phyloP scores from a whole-genome alignment of 2,797 vertebrate species.

The Rallus crepitans region DNA sequence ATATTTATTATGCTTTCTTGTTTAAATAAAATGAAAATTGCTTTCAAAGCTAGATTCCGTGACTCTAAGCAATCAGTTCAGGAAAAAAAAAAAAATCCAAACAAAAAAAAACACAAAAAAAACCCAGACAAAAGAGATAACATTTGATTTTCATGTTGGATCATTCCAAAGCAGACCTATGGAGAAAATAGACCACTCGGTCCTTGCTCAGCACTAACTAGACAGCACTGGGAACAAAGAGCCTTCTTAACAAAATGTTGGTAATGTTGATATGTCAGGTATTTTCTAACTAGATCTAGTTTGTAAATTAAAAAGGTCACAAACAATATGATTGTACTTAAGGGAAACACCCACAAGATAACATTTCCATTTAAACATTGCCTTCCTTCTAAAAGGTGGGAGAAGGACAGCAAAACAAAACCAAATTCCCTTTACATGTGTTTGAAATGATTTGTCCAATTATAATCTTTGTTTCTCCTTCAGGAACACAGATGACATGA shows the following conservation, averaged over 20 bases:
- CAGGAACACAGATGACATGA: not conserved
- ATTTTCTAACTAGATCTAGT: not conserved
- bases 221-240: not conserved
- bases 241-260: not conserved
- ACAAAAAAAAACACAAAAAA: too few species aligned
- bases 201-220: not conserved
- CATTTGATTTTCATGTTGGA: not conserved
- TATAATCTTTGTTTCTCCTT: not conserved
- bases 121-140: fast-evolving
- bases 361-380: not conserved
- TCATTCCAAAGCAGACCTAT: not conserved
- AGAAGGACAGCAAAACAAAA: not conserved
- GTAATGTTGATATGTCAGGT: not conserved
- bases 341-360: not conserved
- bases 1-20: not conserved
- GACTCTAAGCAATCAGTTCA: not conserved
- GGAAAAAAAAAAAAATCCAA: too few species aligned
- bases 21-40: not conserved
- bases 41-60: not conserved
- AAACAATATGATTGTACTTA: not conserved
- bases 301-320: not conserved
- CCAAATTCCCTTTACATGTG: not conserved
- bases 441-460: not conserved
- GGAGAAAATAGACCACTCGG: not conserved
- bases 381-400: not conserved